Conservation (phyloP, 1,140 invertebrate genomes). For the Meloidogyne hapla region DNA sequence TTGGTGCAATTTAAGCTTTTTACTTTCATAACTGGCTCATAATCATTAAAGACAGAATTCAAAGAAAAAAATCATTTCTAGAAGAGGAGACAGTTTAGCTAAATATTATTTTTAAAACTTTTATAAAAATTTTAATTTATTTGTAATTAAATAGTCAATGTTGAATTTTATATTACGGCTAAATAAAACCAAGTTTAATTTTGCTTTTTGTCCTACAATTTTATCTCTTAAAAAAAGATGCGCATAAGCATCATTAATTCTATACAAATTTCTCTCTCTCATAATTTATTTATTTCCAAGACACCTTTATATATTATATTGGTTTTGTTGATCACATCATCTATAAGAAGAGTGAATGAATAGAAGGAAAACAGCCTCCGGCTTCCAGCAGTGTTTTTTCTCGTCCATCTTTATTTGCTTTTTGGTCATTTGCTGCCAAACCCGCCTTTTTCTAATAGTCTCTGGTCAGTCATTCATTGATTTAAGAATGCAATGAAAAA, state of each 20-base stretch:
- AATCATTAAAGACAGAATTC: no score
- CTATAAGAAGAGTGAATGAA: not conserved
- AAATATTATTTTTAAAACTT: no score
- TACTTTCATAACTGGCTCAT: no score
- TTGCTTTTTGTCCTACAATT: not conserved
- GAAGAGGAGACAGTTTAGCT: no score
- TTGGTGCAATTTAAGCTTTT: no score
- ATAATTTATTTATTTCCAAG: not conserved
- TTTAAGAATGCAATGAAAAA: not conserved
- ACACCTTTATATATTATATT: not conserved
- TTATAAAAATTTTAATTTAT: no score
- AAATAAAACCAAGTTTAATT: not conserved
- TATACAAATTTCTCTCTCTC: conserved; percentile 4
- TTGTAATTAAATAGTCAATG: not conserved
- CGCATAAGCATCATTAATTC: not conserved
- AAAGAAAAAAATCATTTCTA: no score
- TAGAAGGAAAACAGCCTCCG: not conserved
- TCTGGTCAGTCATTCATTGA: not conserved
- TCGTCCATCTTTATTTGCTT: not conserved
- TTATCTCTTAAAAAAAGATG: not conserved
- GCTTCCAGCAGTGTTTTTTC: not conserved
- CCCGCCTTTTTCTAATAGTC: not conserved
- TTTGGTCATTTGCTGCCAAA: not conserved
- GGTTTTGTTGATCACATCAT: not conserved
- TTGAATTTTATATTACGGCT: not conserved